Evolutionary conservation across 1,140 invertebrate species (phyloP), one percentile per base, ranked within the genome.

Genomic region (Acromyrmex heyeri): DNA sequence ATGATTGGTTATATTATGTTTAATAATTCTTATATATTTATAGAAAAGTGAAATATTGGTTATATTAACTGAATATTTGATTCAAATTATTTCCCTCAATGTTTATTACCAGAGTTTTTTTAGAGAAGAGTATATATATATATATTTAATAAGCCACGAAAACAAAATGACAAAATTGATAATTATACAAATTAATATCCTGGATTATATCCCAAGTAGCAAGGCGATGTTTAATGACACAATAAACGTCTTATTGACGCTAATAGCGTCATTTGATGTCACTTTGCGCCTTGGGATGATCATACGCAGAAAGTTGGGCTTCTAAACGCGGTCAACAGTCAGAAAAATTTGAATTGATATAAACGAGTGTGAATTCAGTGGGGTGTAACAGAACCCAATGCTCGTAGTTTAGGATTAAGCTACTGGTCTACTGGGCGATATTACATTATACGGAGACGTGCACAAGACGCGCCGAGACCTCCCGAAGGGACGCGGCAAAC

Each of bases 401-500:
- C 55, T 44, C 55, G 14, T 61, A 38, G 5, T 53, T 78, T 78
- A 30, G n/a, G 5, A 81, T 55, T 81, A 69, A 79, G 48, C n/a
- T 55, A 69, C 67, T 44, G n/a, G 21, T 38, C 50, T 75, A 55
- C 38, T 16, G 76, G 21, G 64, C 16, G n/a, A 38, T 70, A 21
- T 55, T 70, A 70, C 57, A 38, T 81, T 81, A 81, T 70, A 27
- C 77, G 44, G 30, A 69, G 27, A 81, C 64, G 27, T 48, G 64
- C 64, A 38, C 77, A 81, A 81, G 77, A 79, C 75, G 75, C 24
- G 24, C 27, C 62, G 62, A 38, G 44, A 50, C 48, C 64, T 81
- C 77, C 48, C 62, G 77, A 70, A 81, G 77, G 48, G 77, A 50
- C 61, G 76, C n/a, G 64, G 48, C 64, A 69, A 16, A 55, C 77